Evolutionary conservation across 2,888 invertebrate genomes (phyloP).

Genomic region (Chelonus formosanus): DNA sequence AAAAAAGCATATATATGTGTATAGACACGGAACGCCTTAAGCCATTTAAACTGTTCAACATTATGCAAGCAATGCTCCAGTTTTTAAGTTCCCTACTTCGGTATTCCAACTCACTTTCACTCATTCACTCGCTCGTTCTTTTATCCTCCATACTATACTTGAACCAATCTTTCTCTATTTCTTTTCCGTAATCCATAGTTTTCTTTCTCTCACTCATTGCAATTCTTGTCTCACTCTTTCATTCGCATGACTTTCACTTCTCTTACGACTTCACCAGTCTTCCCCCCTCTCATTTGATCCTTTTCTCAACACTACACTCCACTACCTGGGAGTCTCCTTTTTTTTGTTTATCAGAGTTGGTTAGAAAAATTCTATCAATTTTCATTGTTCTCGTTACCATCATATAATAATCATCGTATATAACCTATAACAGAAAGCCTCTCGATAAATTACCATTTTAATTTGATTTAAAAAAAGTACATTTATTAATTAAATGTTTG

Average conservation of each 20-base stretch:
- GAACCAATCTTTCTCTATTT: constrained; percentile 15
- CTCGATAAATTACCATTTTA: no score
- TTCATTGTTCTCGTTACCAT: background rate
- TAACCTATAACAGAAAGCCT: no score
- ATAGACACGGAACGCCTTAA: constrained; percentile 47
- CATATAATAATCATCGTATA: no score
- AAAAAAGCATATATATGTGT: constrained; percentile 21
- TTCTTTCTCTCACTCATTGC: constrained; percentile 13
- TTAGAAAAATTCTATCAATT: background rate
- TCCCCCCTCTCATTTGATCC: background rate
- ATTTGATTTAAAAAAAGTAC: no score
- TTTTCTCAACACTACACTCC: background rate
- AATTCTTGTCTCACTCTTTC: constrained; percentile 29
- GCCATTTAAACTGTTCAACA: constrained; percentile 54
- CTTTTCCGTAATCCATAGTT: constrained; percentile 15
- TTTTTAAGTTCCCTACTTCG: constrained; percentile 55
- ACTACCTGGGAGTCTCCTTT: no score
- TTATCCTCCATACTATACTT: constrained; percentile 26
- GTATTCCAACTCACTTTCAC: constrained; percentile 62
- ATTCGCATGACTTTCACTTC: constrained; percentile 54
- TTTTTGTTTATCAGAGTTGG: constrained; percentile 4
- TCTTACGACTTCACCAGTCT: constrained; percentile 24
- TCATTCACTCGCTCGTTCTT: constrained; percentile 53
- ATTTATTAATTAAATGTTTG: no score
- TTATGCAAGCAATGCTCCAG: constrained; percentile 63